Conservation (phyloP, 2,888 invertebrate species). For the Trichacis sp. region DNA sequence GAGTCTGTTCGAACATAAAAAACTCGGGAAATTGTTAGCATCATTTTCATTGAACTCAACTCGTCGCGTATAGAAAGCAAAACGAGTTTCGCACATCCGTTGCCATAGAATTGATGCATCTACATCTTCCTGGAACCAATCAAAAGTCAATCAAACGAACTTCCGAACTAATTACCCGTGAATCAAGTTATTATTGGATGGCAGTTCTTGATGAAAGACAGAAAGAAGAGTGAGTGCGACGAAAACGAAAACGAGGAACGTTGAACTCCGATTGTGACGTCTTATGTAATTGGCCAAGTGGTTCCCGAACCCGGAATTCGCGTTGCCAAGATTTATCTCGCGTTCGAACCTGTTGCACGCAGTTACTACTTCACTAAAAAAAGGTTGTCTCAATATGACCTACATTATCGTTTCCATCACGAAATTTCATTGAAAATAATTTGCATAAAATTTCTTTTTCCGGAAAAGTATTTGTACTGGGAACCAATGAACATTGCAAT, state of each 20-base stretch:
- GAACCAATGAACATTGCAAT: no score
- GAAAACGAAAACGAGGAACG: background rate
- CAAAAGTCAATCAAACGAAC: constrained; percentile 56
- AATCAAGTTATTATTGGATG: constrained; percentile 51
- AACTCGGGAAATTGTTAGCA: no score
- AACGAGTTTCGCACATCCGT: constrained; percentile 26
- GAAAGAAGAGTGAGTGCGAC: background rate
- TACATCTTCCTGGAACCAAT: constrained; percentile 43
- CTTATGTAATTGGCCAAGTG: constrained; percentile 14
- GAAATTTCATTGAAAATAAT: background rate
- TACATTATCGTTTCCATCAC: background rate
- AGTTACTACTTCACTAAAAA: constrained; percentile 17
- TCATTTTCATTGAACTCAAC: no score
- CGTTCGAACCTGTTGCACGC: constrained; percentile 48
- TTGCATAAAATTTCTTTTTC: no score
- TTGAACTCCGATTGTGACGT: constrained; percentile 4
- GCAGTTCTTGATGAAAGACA: constrained; percentile 22
- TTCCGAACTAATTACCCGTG: constrained; percentile 54
- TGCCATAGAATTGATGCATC: constrained; percentile 34
- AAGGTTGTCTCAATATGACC: background rate
- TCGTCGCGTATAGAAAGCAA: no score
- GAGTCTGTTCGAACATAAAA: no score
- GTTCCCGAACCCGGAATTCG: constrained; percentile 6
- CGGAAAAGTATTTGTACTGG: no score
- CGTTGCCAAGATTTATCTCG: constrained; percentile 19